Evolutionary conservation across 2,113 vertebrate genomes (phyloP), one percentile per base, ranked within the genome.

Genomic region (Herpetotheres cachinnans): DNA sequence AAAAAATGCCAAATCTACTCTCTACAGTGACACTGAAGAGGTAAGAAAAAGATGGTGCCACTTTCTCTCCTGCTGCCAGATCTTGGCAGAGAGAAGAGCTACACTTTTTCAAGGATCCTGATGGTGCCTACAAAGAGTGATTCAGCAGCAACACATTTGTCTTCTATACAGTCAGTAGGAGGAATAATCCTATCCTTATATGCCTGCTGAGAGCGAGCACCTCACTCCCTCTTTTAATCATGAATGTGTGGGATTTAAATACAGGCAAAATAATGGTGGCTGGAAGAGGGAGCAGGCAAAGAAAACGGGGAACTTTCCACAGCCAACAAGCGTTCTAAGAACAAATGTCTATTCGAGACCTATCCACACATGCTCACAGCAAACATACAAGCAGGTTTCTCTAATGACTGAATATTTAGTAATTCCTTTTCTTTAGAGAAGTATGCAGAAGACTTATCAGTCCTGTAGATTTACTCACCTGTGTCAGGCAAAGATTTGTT

Each of bases 121-220:
- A 80, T 25, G 26, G 50, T 89, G 85, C 76, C 79, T 80, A 61
- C 76, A 71, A 87, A 76, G 90, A 77, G 18, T 90, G 95, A 95
- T 78, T 96, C 92, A 96, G 66, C 67, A 71, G 18, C 74, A 86
- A 78, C 63, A 90, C 38, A n/a, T 77, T 83, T 8, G 7, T 77
- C 82, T 95, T 93, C 74, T 76, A 36, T 36, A 52, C 67, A 86
- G 85, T 47, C 67, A 86, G 96, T 81, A 86, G 90, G 95, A 94
- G 86, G 96, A 96, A 96, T 73, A 93, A 88, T 93, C 71, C 82
- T 61, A 62, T 42, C 62, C 80, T 63, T 50, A 36, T 8, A 56
- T 0, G 22, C 26, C 32, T 86, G 55, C 47, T 54, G 38, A 58
- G 16, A 95, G 42, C 24, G 49, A 93, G 85, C 49, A 85, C 58